A percentile compares a stretch with the other conserved stretches of the same genome.
Evolutionary conservation across 2,113 vertebrate genomes (phyloP).

Genomic region (Ptilonorhynchus violaceus): DNA sequence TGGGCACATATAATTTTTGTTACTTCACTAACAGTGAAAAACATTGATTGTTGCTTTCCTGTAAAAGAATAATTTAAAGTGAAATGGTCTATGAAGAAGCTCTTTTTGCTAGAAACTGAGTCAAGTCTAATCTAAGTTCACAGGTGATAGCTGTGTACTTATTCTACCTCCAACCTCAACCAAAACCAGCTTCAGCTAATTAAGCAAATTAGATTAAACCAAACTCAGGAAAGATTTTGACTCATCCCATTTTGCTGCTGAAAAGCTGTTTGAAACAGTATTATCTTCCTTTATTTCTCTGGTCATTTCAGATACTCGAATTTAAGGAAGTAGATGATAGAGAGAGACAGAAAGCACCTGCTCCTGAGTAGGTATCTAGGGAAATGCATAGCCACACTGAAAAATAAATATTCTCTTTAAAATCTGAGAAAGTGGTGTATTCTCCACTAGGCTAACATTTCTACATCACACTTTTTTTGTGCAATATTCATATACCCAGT

Average conservation of each 20-base stretch:
- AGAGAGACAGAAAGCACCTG: neutral
- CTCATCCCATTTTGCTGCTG: neutral
- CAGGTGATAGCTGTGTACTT: fast-evolving
- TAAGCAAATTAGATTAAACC: neutral
- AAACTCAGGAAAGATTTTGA: neutral
- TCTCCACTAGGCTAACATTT: neutral
- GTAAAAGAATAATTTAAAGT: neutral
- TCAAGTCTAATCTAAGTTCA: neutral
- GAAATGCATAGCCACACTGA: neutral
- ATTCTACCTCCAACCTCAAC: neutral
- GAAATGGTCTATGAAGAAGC: neutral
- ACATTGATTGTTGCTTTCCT: neutral
- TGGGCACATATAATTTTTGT: neutral
- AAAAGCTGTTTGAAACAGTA: neutral
- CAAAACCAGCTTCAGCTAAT: neutral
- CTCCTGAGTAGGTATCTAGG: neutral
- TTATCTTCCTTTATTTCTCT: neutral
- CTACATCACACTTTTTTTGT: neutral
- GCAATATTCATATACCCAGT: neutral
- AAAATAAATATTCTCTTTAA: neutral
- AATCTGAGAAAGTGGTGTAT: neutral
- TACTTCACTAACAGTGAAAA: neutral
- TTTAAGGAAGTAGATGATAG: neutral
- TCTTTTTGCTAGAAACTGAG: neutral
- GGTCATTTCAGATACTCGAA: neutral